phyloP scores from a whole-genome alignment of 2,888 invertebrate species.

The Anagyrus pseudococci region DNA sequence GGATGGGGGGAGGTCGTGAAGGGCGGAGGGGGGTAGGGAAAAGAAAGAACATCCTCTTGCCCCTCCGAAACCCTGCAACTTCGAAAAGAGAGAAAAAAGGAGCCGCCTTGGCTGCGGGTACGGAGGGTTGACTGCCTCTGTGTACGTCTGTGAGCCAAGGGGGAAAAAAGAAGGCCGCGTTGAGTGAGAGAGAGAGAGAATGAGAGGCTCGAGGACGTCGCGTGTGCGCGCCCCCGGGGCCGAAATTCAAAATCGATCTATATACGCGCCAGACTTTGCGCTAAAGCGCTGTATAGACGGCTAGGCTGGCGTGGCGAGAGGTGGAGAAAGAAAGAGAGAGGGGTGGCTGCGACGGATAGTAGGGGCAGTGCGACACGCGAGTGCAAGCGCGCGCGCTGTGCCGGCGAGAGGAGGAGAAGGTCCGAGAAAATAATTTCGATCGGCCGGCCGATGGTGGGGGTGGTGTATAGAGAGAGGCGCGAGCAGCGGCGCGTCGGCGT shows the following conservation, averaged over 20 bases:
- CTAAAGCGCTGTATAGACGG: not conserved
- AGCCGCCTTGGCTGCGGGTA: not conserved
- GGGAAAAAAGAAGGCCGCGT: conserved; percentile 1
- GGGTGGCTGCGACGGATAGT: not conserved
- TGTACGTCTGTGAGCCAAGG: not conserved
- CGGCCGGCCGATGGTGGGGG: conserved; percentile 10
- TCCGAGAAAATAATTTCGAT: conserved; percentile 34
- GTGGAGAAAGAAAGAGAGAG: not conserved
- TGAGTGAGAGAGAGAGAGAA: not conserved
- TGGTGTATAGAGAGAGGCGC: no score
- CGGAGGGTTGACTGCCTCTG: not conserved
- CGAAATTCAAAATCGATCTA: conserved; percentile 31
- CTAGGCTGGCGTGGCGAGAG: not conserved
- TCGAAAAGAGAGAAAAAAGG: not conserved
- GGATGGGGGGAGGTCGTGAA: no score
- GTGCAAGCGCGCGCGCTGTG: no score
- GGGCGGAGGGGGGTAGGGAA: no score
- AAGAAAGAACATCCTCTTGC: conserved; percentile 20
- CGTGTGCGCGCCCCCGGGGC: not conserved
- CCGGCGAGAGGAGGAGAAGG: not conserved
- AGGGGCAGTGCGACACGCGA: no score
- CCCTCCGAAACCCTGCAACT: not conserved
- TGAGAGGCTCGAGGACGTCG: not conserved
- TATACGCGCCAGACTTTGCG: conserved; percentile 16
- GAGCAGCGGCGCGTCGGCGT: conserved; percentile 22